A percentile compares a stretch with the other conserved stretches of the same genome.
Conservation (phyloP, 2,113 vertebrate species). For the Carassius gibelio region DNA sequence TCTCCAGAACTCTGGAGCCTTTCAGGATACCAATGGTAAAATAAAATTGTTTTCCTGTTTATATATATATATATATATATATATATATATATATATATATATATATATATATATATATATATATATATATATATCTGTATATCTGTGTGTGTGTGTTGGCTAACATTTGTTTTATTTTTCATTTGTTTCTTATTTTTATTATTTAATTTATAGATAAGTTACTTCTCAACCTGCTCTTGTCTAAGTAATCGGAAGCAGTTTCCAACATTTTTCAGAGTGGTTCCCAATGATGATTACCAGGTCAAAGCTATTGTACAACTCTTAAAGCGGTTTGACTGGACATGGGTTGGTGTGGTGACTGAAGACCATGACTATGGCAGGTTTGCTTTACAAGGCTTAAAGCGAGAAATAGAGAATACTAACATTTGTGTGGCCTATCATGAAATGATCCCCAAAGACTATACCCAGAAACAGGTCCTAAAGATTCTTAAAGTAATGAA, state of each 20-base stretch:
- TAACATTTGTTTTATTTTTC: background rate
- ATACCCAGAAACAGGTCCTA: no score
- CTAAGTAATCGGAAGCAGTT: constrained; percentile 71
- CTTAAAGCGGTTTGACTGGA: no score
- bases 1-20: constrained; percentile 74
- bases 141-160: background rate
- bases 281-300: constrained; percentile 56
- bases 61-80: background rate
- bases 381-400: no score
- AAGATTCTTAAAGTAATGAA: no score
- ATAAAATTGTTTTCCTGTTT: no score
- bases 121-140: background rate
- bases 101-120: no score
- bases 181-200: background rate
- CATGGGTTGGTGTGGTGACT: no score
- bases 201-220: constrained; percentile 67
- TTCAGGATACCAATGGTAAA: constrained; percentile 74
- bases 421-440: no score
- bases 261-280: constrained; percentile 76
- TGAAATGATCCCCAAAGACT: no score
- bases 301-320: no score
- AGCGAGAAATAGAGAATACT: no score
- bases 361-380: no score
- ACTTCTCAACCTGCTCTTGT: constrained; percentile 75
- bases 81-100: background rate